Conservation (phyloP, 2,888 invertebrate species). For the Trissonchulus latispiculum region DNA sequence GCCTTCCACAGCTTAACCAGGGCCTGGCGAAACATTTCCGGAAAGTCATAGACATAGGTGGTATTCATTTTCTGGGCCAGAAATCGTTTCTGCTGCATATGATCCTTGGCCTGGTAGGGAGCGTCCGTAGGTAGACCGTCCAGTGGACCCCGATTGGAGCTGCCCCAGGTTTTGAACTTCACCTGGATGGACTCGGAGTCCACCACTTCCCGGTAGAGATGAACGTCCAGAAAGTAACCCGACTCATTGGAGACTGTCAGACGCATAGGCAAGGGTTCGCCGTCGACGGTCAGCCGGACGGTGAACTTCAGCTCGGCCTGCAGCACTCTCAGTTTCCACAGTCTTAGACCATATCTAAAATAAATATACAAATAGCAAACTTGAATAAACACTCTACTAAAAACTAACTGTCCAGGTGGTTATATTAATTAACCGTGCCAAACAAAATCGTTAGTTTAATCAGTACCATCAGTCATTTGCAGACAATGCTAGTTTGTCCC, state of each 20-base stretch:
- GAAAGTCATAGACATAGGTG: slow-evolving; percentile 90
- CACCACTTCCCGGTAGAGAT: slow-evolving; percentile 70
- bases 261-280: slow-evolving; percentile 71
- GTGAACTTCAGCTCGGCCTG: slow-evolving; percentile 42
- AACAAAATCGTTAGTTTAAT: too few species aligned
- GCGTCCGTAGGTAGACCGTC: slow-evolving; percentile 85
- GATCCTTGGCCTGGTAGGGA: slow-evolving; percentile 93
- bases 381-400: too few species aligned
- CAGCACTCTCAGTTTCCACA: slow-evolving; percentile 91
- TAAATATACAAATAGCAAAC: too few species aligned
- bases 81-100: slow-evolving; percentile 87
- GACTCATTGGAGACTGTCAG: slow-evolving; percentile 91
- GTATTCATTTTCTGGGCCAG: slow-evolving; percentile 81
- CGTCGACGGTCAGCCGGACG: slow-evolving; percentile 61
- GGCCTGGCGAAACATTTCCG: slow-evolving; percentile 94
- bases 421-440: too few species aligned
- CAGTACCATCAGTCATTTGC: too few species aligned
- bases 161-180: slow-evolving; percentile 78
- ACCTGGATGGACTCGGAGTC: slow-evolving; percentile 23
- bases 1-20: slow-evolving; percentile 46
- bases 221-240: slow-evolving; percentile 87
- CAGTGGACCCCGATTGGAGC: slow-evolving; percentile 70
- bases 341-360: slow-evolving; percentile 68
- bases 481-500: too few species aligned
- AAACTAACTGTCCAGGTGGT: too few species aligned